Conservation (phyloP, 2,113 vertebrate genomes). For the Eclectus roratus region DNA sequence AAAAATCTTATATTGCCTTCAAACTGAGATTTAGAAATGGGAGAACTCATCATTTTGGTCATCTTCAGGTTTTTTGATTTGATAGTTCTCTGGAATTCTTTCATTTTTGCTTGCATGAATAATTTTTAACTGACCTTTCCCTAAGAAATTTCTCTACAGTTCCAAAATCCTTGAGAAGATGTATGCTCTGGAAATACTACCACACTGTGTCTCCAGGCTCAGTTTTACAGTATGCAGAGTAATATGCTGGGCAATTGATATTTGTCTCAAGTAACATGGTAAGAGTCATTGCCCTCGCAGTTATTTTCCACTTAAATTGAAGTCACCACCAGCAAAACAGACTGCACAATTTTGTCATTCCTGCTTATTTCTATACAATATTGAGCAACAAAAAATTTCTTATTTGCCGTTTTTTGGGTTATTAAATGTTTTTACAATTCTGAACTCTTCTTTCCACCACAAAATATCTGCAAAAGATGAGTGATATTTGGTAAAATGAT, state of each 20-base stretch:
- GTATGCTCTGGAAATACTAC: neutral
- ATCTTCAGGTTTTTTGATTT: neutral
- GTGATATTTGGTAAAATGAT: neutral
- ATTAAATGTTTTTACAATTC: neutral
- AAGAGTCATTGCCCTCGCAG: neutral
- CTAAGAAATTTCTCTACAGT: neutral
- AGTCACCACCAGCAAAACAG: neutral
- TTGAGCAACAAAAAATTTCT: neutral
- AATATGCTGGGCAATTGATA: neutral
- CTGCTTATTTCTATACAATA: neutral
- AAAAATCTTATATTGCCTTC: neutral
- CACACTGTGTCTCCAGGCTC: neutral
- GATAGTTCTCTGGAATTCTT: neutral
- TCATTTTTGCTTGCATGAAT: neutral
- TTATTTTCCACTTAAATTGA: neutral
- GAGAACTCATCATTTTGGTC: neutral
- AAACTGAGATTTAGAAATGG: neutral
- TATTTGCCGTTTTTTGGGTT: neutral
- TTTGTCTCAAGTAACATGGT: neutral
- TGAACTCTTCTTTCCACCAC: neutral
- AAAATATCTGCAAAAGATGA: neutral
- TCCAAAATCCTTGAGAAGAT: neutral
- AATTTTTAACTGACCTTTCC: neutral
- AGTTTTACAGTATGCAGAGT: neutral
- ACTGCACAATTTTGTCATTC: neutral